phyloP scores from a whole-genome alignment of 2,888 invertebrate species.

The Sisyra terminalis region DNA sequence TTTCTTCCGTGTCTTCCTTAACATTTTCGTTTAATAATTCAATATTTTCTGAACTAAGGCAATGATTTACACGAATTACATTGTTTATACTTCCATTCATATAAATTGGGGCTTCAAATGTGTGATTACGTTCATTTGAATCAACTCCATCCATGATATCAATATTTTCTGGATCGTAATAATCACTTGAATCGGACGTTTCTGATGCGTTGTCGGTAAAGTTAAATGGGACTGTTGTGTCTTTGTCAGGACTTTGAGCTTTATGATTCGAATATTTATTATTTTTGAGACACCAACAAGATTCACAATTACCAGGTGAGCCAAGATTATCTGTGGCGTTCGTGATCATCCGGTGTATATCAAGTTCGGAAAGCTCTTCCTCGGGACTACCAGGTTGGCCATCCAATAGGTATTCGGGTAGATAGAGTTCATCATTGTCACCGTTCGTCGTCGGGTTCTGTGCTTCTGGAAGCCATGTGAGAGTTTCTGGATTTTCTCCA shows the following conservation, averaged over 20 bases:
- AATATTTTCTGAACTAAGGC: background rate
- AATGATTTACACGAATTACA: too few species aligned
- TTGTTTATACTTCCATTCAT: too few species aligned
- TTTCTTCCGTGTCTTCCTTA: background rate
- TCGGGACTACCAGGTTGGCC: constrained; percentile 51
- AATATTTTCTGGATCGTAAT: constrained; percentile 28
- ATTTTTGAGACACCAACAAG: too few species aligned
- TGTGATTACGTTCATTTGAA: background rate
- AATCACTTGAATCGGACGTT: constrained; percentile 33
- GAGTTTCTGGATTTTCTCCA: constrained; percentile 23
- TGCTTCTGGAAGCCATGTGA: constrained; percentile 16
- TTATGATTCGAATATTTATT: too few species aligned
- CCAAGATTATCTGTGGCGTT: constrained; percentile 20
- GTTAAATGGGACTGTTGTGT: too few species aligned
- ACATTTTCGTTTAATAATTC: background rate
- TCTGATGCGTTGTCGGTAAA: constrained; percentile 18
- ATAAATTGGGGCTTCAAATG: background rate
- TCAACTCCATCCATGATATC: constrained; percentile 11
- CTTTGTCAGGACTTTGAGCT: too few species aligned
- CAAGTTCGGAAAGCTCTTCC: constrained; percentile 37
- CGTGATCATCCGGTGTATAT: constrained; percentile 28
- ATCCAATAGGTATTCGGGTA: constrained; percentile 16
- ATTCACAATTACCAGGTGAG: constrained; percentile 25
- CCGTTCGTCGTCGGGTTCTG: constrained; percentile 33
- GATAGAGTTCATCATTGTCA: constrained; percentile 23